phyloP scores from a whole-genome alignment of 2,888 invertebrate genomes.

The Drosophila demipolita region DNA sequence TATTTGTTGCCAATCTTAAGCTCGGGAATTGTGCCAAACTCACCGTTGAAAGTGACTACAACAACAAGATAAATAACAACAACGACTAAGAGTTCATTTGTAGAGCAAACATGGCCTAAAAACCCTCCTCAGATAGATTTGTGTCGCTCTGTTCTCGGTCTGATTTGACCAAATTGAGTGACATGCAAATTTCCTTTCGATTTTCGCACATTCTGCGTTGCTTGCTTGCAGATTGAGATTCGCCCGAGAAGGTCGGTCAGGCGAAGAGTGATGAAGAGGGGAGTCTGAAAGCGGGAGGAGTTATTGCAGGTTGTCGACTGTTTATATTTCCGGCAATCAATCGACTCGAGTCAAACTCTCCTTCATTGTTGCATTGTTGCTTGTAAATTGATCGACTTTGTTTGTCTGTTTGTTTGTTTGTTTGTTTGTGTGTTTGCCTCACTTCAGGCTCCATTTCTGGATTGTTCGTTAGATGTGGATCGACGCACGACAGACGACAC shows the following conservation, averaged over 20 bases:
- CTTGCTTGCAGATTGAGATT: constrained; percentile 54
- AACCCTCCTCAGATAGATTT: constrained; percentile 49
- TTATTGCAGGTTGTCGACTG: constrained; percentile 53
- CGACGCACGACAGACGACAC: constrained; percentile 9
- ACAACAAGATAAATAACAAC: constrained; percentile 15
- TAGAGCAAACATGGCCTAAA: constrained; percentile 63
- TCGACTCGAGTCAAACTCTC: constrained; percentile 64
- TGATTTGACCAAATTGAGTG: constrained; percentile 66
- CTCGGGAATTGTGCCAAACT: constrained; percentile 61
- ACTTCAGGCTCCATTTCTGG: constrained; percentile 30
- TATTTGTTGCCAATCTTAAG: constrained; percentile 62
- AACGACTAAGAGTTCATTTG: constrained; percentile 52
- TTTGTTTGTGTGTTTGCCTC: constrained; percentile 40
- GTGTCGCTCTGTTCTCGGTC: constrained; percentile 50
- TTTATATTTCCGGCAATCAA: constrained; percentile 79
- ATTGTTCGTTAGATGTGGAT: constrained; percentile 56
- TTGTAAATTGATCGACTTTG: constrained; percentile 63
- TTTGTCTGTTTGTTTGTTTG: constrained; percentile 39
- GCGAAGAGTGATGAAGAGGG: background rate
- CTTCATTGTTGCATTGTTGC: constrained; percentile 57
- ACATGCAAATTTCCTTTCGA: constrained; percentile 78
- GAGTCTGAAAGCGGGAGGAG: constrained; percentile 40
- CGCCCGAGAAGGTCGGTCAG: constrained; percentile 52
- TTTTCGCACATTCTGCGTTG: constrained; percentile 69
- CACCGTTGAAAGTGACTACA: constrained; percentile 41